Conservation (phyloP, 2,888 invertebrate genomes). For the Carcina quercana region DNA sequence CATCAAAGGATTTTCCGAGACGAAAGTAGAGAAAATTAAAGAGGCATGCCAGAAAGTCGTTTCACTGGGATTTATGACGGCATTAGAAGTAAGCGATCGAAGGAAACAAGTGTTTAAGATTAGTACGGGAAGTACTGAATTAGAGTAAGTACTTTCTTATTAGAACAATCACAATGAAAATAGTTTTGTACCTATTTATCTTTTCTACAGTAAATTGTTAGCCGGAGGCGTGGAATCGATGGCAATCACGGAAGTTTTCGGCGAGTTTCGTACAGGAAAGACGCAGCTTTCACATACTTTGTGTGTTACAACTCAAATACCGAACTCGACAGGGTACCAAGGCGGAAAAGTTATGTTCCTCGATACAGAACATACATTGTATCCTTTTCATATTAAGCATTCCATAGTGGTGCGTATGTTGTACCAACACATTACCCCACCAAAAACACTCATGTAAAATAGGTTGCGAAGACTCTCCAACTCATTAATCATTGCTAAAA, state of each 20-base stretch:
- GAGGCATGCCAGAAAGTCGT: slow-evolving; percentile 82
- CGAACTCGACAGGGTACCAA: slow-evolving; percentile 77
- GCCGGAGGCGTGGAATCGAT: slow-evolving; percentile 89
- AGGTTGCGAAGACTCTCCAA: too few relatives aligned
- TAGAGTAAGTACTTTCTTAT: slow-evolving; percentile 76
- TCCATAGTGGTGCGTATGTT: too few relatives aligned
- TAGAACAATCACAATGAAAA: neutral
- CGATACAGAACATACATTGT: slow-evolving; percentile 90
- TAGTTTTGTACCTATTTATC: neutral
- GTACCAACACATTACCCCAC: too few relatives aligned
- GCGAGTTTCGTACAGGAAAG: slow-evolving; percentile 88
- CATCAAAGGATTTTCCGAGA: slow-evolving; percentile 85
- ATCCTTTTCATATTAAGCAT: slow-evolving; percentile 62
- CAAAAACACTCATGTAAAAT: too few relatives aligned
- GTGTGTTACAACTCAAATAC: slow-evolving; percentile 86
- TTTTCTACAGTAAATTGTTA: slow-evolving; percentile 75
- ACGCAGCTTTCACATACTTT: slow-evolving; percentile 87
- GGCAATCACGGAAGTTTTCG: slow-evolving; percentile 89
- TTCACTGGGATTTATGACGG: slow-evolving; percentile 81
- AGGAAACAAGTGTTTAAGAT: slow-evolving; percentile 83
- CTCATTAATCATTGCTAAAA: too few relatives aligned
- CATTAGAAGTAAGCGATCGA: slow-evolving; percentile 81
- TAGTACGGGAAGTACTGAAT: slow-evolving; percentile 77
- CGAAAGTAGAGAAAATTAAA: slow-evolving; percentile 86
- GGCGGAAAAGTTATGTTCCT: slow-evolving; percentile 89